Evolutionary conservation across 2,113 vertebrate species (phyloP), one percentile per base, ranked within the genome.

Genomic region (Austrofundulus limnaeus): DNA sequence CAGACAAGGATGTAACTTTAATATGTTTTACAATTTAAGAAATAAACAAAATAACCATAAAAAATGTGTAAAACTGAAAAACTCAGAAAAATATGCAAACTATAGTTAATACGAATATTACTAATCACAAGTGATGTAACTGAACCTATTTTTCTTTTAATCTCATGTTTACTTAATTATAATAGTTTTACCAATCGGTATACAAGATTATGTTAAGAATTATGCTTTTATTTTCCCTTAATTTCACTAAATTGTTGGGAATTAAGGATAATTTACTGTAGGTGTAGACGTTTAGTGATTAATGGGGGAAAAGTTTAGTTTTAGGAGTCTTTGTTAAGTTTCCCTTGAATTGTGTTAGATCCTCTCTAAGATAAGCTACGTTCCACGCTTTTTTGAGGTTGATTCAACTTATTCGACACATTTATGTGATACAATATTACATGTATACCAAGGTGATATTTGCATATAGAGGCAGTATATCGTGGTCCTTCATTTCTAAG

Each of bases 1-100:
- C 88, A 93, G 89, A 87, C 84, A 89, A 46, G 88, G 87, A 92
- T 89, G 91, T 91, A 92, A 84, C 88, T 92, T 92, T 90, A 86
- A 86, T 84, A 90, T 83, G 87, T 93, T 92, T 92, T 92, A 86
- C 88, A 92, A 89, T 88, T 89, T 87, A 89, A 88, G 89, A 91
- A 85, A 90, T 88, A 90, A 89, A 83, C 43, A 87, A 88, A 89
- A 81, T 41, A 2, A 58, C 21, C 52, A 90, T 77, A 83, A 83
- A 42, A 85, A 88, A 84, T 64, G 56, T 41, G 75, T 63, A 86
- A 89, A 89, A 89, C 58, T 16, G 16, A 56, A 80, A 87, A 85
- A 77, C 5, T 61, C 80, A 80, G 28, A 86, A 87, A 89, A 88
- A 90, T 89, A 91, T 88, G 87, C 89, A 90, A 91, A 89, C 77